A percentile compares a stretch with the other conserved stretches of the same genome.
These are phyloP conservation scores for Solenodon paradoxus DNA, from an alignment of 2,113 vertebrate species.

Conservation along the genomic window DNA sequence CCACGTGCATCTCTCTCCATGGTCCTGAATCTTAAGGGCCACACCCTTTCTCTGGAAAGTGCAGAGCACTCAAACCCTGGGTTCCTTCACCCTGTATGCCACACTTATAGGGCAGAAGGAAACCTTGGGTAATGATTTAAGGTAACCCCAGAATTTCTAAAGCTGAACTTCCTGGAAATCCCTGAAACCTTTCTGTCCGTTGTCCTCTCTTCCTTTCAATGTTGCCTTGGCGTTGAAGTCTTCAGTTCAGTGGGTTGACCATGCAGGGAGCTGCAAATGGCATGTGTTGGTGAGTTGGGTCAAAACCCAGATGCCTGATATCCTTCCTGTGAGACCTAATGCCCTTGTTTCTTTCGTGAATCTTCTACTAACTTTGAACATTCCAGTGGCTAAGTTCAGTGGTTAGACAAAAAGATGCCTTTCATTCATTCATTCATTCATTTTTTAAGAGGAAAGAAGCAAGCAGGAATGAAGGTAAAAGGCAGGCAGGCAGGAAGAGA, in stretches of 20 bases:
- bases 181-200: not conserved
- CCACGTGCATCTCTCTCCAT: not conserved
- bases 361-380: not conserved
- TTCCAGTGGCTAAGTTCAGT: not conserved
- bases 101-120: not conserved
- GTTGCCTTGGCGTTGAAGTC: not conserved
- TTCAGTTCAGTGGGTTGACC: not conserved
- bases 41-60: not conserved
- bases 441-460: too few species aligned
- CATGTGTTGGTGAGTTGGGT: not conserved
- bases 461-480: too few species aligned
- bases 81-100: rapidly evolving
- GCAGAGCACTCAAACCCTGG: not conserved
- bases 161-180: not conserved
- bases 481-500: too few species aligned
- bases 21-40: not conserved
- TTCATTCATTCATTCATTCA: too few species aligned
- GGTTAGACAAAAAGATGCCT: not conserved
- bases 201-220: not conserved
- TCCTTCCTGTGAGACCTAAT: not conserved
- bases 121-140: not conserved
- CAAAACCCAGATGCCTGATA: not conserved
- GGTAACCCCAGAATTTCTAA: not conserved
- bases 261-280: not conserved
- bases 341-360: not conserved